Evolutionary conservation across 2,113 vertebrate genomes (phyloP), one percentile per base, ranked within the genome.

Genomic region (Pholis gunnellus): DNA sequence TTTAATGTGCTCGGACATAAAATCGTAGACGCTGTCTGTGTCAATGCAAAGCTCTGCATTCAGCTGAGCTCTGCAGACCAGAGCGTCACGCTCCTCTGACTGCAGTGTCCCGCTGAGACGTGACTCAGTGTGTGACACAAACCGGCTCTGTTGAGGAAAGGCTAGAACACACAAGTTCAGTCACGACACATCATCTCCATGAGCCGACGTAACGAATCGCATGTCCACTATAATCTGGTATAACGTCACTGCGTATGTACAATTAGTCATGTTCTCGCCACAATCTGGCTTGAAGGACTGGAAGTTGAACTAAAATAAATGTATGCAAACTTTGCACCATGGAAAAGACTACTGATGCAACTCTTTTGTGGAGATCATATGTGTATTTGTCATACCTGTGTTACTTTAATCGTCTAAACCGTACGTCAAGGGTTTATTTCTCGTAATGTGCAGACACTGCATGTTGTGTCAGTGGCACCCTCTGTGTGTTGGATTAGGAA

Each of bases 401-500:
- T 67, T 68, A 44, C 8, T 34, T 13, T 6, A 29, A 52, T 66
- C 15, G 20, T 56, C 17, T 6, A 6, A 44, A 27, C 6, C 20
- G 27, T 6, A 13, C 20, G 25, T 25, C 14, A 42, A 40, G 25
- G 48, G n/a, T 68, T 14, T 44, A 54, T 36, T 68, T 1, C 3
- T 48, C 6, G 0, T 29, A 67, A 48, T 56, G 34, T 9, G 22
- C 74, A 74, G 22, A 3, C 3, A 74, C 4, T 72, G 27, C 38
- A 44, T 17, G 22, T 75, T 8, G 81, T 75, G 57, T 78, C 42
- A 27, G 27, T 75, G 72, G 79, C 69, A 36, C 81, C 82, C 65
- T 87, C 88, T 92, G 63, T 78, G 38, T 85, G 79, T 46, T 68
- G 72, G 42, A 64, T 77, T 9, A 15, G 31, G 64, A 36, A 80